A percentile compares a stretch with the other conserved stretches of the same genome.
phyloP scores from a whole-genome alignment of 2,797 vertebrate genomes.

The Coccyzus lansbergi region DNA sequence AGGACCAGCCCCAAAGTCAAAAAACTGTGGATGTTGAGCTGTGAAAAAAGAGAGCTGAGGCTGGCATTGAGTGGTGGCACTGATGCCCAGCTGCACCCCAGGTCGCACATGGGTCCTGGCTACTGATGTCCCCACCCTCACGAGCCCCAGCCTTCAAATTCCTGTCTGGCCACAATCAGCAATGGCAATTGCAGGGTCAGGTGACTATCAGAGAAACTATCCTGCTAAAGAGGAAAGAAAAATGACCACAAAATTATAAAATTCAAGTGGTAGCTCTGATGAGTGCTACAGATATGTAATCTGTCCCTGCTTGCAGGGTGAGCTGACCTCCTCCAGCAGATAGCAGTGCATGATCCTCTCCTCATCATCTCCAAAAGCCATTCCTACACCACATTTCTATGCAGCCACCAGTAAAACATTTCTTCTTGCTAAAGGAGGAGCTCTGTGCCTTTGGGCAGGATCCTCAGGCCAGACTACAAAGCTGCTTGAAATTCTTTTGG shows the following conservation, averaged over 20 bases:
- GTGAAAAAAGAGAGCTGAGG: not conserved
- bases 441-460: not conserved
- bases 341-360: rapidly evolving
- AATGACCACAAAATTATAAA: not conserved
- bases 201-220: not conserved
- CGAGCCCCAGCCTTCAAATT: not conserved
- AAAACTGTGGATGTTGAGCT: rapidly evolving
- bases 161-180: not conserved
- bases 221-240: not conserved
- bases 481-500: not conserved
- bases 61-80: not conserved
- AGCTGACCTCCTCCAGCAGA: not conserved
- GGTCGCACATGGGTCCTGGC: rapidly evolving
- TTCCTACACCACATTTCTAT: not conserved
- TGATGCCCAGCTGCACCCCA: not conserved
- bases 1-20: rapidly evolving
- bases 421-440: not conserved
- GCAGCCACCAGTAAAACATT: not conserved
- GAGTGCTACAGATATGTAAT: rapidly evolving
- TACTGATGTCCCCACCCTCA: rapidly evolving
- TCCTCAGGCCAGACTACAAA: not conserved
- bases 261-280: not conserved
- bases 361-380: not conserved
- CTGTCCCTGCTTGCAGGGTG: not conserved
- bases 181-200: not conserved